A percentile compares a stretch with the other conserved stretches of the same genome.
Evolutionary conservation across 2,113 vertebrate genomes (phyloP).

Genomic region (Haemorhous mexicanus): DNA sequence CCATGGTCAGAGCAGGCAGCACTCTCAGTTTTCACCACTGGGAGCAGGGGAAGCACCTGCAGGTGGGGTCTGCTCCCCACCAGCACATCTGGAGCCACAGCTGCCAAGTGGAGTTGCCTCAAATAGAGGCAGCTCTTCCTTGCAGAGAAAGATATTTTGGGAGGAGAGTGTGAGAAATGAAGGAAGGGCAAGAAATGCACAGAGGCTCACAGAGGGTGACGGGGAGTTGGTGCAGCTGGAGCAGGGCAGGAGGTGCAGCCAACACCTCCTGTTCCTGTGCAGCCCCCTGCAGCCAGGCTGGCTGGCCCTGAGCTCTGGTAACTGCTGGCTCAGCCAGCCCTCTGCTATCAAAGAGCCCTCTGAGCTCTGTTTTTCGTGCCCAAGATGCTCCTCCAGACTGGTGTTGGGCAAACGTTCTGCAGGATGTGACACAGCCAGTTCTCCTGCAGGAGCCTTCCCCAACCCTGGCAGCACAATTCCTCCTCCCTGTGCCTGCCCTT

Average conservation of each 20-base stretch:
- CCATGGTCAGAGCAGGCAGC: not conserved
- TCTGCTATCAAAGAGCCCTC: not conserved
- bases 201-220: fast-evolving
- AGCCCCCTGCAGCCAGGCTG: not conserved
- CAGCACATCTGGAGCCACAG: conserved; percentile 16
- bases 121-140: not conserved
- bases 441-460: not conserved
- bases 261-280: not conserved
- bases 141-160: not conserved
- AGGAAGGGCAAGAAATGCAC: not conserved
- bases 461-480: no score
- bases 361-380: fast-evolving
- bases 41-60: not conserved
- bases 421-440: not conserved
- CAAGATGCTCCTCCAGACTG: not conserved
- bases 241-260: not conserved
- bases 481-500: not conserved
- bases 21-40: fast-evolving
- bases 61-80: not conserved
- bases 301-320: fast-evolving
- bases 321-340: not conserved
- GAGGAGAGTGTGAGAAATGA: not conserved
- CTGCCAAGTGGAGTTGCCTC: not conserved
- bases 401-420: not conserved
- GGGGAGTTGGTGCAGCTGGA: not conserved